Evolutionary conservation across 2,888 invertebrate genomes (phyloP), one percentile per base, ranked within the genome.

Genomic region (Acleris laterana): DNA sequence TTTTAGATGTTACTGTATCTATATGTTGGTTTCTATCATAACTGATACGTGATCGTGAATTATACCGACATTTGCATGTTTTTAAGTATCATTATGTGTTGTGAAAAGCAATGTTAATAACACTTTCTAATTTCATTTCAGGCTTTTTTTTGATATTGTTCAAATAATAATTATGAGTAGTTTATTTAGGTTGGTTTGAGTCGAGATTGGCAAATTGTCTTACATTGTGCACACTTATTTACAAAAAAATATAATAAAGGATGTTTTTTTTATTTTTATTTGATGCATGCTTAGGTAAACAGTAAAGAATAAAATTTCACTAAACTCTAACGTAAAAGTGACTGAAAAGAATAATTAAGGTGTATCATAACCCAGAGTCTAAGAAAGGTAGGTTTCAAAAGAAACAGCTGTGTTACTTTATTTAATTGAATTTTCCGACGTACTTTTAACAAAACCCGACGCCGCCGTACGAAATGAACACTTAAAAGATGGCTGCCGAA

Each of bases 41-140:
- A 77, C 72, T 76, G 78, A 81, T 80, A 80, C 75, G 75, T 77
- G 80, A 81, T 83, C 80, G 76, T 80, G 79, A 71, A 77, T 79
- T 74, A 73, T 76, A 72, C 75, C 71, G 78, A 80, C 82, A 84
- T 88, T 85, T 84, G 84, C 84, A 85, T 84, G 83, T 79, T 78
- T 80, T 81, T 69, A 74, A 70, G 77, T 81, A 77, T 84, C 75
- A 84, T 85, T 82, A 81, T 78, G 71, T 62, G 58, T 75, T 79
- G 76, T 79, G 74, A 67, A 74, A 78, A 77, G 74, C 74, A 76
- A 71, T 71, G 70, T 72, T 83, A 83, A 84, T 85, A 77, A 78
- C 76, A 80, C 83, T 83, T 87, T 85, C 84, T 82, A 84, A 78
- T 80, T 77, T 76, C 70, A 71, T 22, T 0, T 17, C 2, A 56